These are phyloP conservation scores for Apis dorsata DNA, from an alignment of 1,140 invertebrate genomes.

Conservation along the genomic window DNA sequence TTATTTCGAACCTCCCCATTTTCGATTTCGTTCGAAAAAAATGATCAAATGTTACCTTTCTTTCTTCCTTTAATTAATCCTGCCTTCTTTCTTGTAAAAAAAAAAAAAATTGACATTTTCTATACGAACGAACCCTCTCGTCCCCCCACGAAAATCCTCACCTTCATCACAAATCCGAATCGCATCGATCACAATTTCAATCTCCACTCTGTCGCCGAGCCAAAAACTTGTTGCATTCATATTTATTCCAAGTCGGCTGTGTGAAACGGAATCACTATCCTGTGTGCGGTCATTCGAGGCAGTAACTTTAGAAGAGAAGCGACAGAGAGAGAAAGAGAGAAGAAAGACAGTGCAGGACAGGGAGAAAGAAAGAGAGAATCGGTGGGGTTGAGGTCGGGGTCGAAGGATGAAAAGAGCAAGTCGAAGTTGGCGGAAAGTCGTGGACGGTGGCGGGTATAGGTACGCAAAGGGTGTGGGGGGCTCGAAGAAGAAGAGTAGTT, in stretches of 20 bases:
- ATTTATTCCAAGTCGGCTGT: constrained; percentile 11
- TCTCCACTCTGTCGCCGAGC: constrained; percentile 7
- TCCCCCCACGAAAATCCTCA: not conserved
- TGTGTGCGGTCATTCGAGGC: constrained; percentile 9
- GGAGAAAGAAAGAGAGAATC: not conserved
- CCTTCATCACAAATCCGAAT: not conserved
- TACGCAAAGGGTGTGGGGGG: not conserved
- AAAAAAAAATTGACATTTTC: too few species aligned
- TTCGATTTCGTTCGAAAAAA: too few species aligned
- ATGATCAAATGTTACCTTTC: too few species aligned
- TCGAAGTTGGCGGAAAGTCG: constrained; percentile 60
- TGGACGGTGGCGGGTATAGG: constrained; percentile 24
- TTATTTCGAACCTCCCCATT: too few species aligned
- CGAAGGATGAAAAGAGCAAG: constrained; percentile 46
- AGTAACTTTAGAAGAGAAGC: constrained; percentile 7
- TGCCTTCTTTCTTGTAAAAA: too few species aligned
- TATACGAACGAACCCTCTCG: too few species aligned
- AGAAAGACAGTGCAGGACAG: not conserved
- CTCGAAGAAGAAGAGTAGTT: constrained; percentile 52
- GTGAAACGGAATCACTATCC: not conserved
- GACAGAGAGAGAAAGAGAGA: not conserved
- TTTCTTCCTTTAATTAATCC: too few species aligned
- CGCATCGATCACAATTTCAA: not conserved
- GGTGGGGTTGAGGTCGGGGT: not conserved
- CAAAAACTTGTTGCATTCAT: constrained; percentile 37